Conservation (phyloP, 2,888 invertebrate genomes). For the Lepidocyrtinus sp. region DNA sequence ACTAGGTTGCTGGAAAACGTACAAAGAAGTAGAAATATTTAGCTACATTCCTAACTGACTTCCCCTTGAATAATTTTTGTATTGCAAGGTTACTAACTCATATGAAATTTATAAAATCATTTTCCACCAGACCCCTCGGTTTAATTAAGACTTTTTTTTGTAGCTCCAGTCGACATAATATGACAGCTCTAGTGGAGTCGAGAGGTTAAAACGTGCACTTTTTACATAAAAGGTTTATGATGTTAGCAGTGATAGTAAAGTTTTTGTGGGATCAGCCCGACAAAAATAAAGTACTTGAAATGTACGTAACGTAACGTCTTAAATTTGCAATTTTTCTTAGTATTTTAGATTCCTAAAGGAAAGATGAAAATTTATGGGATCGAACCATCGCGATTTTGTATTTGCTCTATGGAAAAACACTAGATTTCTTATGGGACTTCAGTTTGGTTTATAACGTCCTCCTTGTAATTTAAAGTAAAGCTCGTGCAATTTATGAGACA, state of each 20-base stretch:
- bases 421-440: background rate
- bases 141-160: background rate
- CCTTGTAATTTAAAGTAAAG: constrained; percentile 3
- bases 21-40: too few species aligned
- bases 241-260: constrained; percentile 3
- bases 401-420: background rate
- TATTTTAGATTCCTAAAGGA: constrained; percentile 24
- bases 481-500: background rate
- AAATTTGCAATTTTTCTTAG: background rate
- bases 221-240: constrained; percentile 4
- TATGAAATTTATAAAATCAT: background rate
- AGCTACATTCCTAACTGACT: too few species aligned
- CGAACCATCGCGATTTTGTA: background rate
- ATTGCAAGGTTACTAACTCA: background rate
- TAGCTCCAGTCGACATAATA: background rate
- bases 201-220: constrained; percentile 1
- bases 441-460: background rate
- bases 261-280: background rate
- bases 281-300: background rate
- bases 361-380: constrained; percentile 39
- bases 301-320: background rate
- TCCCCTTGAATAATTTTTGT: too few species aligned
- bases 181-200: constrained; percentile 12
- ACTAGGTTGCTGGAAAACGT: too few species aligned
- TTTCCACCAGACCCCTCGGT: background rate